Evolutionary conservation across 2,113 vertebrate genomes (phyloP), one percentile per base, ranked within the genome.

Genomic region (Eidolon helvum): DNA sequence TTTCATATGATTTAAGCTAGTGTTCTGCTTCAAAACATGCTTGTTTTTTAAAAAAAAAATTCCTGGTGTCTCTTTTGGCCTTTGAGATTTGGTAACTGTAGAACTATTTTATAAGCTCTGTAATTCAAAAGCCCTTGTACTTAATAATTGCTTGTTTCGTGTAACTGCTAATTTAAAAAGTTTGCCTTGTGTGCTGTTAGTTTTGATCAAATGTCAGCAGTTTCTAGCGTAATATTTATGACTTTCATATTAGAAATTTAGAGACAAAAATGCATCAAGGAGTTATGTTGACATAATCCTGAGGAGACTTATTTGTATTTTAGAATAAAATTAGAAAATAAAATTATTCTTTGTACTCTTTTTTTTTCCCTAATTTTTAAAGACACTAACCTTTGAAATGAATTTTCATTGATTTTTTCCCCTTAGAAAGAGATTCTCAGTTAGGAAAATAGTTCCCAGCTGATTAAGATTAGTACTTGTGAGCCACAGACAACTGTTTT

Each of bases 201-300:
- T 93, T 35, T 86, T 94, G 92, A 96, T 96, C 84, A 91, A 87
- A 96, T 97, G 96, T 97, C 96, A 98, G 68, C 74, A 97, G 90
- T 96, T 97, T 94, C 83, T 98, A 96, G 88, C 40, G 63, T 96
- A 72, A 85, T 95, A 83, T 98, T 95, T 98, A 55, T 97, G 95
- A 93, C 59, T 75, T 97, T 71, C 85, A 19, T 78, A 4, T 82
- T 97, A 96, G 90, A 92, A 97, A 90, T 95, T 96, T 61, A 43
- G 96, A 97, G 94, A 75, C 12, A 93, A 97, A 96, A 84, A 65
- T 89, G 83, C 61, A 45, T 97, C 86, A 93, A 75, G 87, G 61
- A 93, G 21, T 91, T 97, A 80, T 35, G 77, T 86, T 94, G 88
- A 63, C 5, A n/a, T 77, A 65, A 79, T 92, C 38, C 59, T 68